Conservation (phyloP, 2,888 invertebrate species). For the Agrochola lychnidis region DNA sequence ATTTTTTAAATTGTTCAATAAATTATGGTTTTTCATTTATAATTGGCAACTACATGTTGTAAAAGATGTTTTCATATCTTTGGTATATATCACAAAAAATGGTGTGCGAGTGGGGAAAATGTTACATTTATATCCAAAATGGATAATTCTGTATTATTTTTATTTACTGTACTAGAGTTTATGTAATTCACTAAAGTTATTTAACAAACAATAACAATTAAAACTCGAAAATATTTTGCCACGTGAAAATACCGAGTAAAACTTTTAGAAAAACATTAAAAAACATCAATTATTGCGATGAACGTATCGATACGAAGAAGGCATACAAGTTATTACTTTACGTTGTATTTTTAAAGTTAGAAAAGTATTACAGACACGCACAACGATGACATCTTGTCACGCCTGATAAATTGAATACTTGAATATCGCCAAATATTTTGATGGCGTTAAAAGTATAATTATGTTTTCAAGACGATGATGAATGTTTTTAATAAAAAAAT, state of each 20-base stretch:
- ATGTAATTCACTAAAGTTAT: conserved; percentile 52
- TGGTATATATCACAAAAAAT: conserved; percentile 61
- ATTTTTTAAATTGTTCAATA: conserved; percentile 29
- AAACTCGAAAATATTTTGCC: conserved; percentile 52
- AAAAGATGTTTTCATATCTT: conserved; percentile 58
- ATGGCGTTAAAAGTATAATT: conserved; percentile 58
- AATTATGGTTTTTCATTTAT: conserved; percentile 29
- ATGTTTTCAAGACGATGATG: conserved; percentile 34
- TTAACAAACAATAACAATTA: conserved; percentile 55
- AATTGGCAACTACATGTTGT: conserved; percentile 49
- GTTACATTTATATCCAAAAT: conserved; percentile 23
- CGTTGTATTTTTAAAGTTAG: conserved; percentile 62
- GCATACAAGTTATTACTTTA: conserved; percentile 69
- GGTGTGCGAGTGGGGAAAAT: background rate
- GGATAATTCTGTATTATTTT: conserved; percentile 26
- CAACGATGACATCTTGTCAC: conserved; percentile 36
- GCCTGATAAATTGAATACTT: conserved; percentile 33
- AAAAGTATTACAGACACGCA: conserved; percentile 48
- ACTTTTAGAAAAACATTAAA: conserved; percentile 53
- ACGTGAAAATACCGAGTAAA: conserved; percentile 65
- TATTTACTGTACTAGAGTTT: conserved; percentile 28
- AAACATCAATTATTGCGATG: conserved; percentile 69
- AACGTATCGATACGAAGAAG: conserved; percentile 66
- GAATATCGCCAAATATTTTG: conserved; percentile 58
- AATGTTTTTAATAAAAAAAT: conserved; percentile 27